Evolutionary conservation across 2,888 invertebrate genomes (phyloP), one percentile per base, ranked within the genome.

Genomic region (Stratiomys singularior): DNA sequence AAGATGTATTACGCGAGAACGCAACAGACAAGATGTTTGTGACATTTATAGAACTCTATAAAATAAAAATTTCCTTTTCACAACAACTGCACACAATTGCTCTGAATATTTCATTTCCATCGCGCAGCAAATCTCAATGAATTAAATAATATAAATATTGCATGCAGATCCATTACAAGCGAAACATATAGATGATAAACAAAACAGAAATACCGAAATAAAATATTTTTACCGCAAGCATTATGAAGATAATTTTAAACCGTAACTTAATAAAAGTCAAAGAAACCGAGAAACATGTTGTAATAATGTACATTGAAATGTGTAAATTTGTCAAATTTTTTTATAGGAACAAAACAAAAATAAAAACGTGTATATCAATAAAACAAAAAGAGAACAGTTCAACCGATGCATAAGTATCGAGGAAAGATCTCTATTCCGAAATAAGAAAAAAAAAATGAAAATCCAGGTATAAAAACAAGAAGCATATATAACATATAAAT

Each of bases 261-360:
- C 56, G 56, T 56, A 18, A 18, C 18, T 9, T n/a, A 56, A n/a
- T 27, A n/a, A 63, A 63, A 27, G 25, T 9, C 9, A 63, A 37
- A 66, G 18, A 44, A 44, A 67, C 7, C 13, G 15, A 27, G 21
- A 30, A 66, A 13, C 69, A 69, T 69, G 69, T 69, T 56, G 56
- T 72, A 72, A 72, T 56, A 56, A 72, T 72, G 72, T 72, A 72
- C 23, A 72, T 72, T 72, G 44, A 56, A 60, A 52, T n/a, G 52
- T 72, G 72, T 72, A 72, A 56, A 72, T 72, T 72, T 72, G 56
- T 72, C 44, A 72, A 69, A 72, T 72, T 72, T 72, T 44, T 72
- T n/a, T 72, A 47, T 56, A 72, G n/a, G n/a, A n/a, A n/a, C n/a
- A n/a, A n/a, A 44, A 67, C 13, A 11, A 67, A 37, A 67, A 7